Evolutionary conservation across 2,888 invertebrate species (phyloP).

Genomic region (Desoria tigrina): DNA sequence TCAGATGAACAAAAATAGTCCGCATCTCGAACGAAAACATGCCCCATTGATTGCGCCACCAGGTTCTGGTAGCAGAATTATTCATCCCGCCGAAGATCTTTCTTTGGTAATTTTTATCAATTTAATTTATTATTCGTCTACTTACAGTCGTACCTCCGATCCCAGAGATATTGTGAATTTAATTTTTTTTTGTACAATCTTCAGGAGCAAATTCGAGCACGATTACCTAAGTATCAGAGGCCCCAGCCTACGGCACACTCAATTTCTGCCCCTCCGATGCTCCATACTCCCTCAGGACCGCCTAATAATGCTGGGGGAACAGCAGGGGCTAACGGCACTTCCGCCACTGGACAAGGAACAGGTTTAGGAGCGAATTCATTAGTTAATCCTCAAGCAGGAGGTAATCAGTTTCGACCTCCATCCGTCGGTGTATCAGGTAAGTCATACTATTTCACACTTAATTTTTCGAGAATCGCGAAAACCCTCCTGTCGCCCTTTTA

Average conservation of each 20-base stretch:
- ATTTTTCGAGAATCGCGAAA: neutral
- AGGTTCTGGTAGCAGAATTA: constrained; percentile 82
- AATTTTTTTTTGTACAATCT: constrained; percentile 44
- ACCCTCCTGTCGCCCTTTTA: constrained; percentile 5
- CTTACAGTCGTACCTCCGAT: neutral
- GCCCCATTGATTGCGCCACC: constrained; percentile 70
- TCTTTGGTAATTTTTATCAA: constrained; percentile 64
- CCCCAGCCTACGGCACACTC: constrained; percentile 57
- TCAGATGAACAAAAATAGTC: neutral
- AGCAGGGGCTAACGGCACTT: neutral
- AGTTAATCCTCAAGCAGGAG: constrained; percentile 60
- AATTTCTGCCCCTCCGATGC: constrained; percentile 52
- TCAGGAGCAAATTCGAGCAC: constrained; percentile 77
- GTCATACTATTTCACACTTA: constrained; percentile 45
- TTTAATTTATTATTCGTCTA: too few relatives aligned
- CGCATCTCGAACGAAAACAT: constrained; percentile 50
- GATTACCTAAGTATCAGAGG: constrained; percentile 68
- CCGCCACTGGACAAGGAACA: neutral
- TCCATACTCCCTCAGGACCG: constrained; percentile 53
- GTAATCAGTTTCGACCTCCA: constrained; percentile 65
- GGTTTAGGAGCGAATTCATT: constrained; percentile 16
- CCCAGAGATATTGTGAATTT: neutral
- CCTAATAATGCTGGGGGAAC: constrained; percentile 17
- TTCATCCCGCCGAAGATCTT: constrained; percentile 91
- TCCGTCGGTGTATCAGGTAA: constrained; percentile 69